phyloP scores from a whole-genome alignment of 2,888 invertebrate species.

The Toxonevra muliebris region DNA sequence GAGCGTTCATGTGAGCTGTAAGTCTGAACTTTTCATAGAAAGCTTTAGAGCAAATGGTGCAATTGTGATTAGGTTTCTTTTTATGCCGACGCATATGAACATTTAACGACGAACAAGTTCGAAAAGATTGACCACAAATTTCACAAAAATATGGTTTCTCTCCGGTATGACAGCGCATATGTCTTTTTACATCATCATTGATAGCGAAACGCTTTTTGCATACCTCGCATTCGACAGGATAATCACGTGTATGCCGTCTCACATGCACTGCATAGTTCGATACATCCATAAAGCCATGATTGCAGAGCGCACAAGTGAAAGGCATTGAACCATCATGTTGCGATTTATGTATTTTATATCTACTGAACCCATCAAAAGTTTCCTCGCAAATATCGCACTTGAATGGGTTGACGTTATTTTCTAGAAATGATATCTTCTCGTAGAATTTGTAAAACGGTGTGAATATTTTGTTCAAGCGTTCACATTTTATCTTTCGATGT shows the following conservation, averaged over 20 bases:
- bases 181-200: conserved; percentile 46
- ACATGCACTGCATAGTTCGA: conserved; percentile 55
- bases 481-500: conserved; percentile 37
- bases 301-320: conserved; percentile 42
- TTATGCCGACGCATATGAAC: conserved; percentile 49
- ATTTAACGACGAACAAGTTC: conserved; percentile 47
- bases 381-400: conserved; percentile 46
- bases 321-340: conserved; percentile 42
- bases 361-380: conserved; percentile 19
- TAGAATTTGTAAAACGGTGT: conserved; percentile 44
- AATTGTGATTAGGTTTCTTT: conserved; percentile 36
- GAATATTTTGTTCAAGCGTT: conserved; percentile 45
- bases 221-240: conserved; percentile 49
- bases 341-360: conserved; percentile 37
- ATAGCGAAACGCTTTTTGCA: conserved; percentile 51
- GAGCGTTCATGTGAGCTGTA: conserved; percentile 54
- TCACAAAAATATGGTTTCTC: conserved; percentile 51
- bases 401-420: conserved; percentile 54
- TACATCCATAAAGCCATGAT: conserved; percentile 51
- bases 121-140: conserved; percentile 51
- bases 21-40: conserved; percentile 52
- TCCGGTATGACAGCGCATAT: conserved; percentile 54
- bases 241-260: conserved; percentile 54
- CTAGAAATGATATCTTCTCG: conserved; percentile 47
- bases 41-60: conserved; percentile 48